Evolutionary conservation across 2,888 invertebrate genomes (phyloP), one percentile per base, ranked within the genome.

Genomic region (Drosophila melanosoma): DNA sequence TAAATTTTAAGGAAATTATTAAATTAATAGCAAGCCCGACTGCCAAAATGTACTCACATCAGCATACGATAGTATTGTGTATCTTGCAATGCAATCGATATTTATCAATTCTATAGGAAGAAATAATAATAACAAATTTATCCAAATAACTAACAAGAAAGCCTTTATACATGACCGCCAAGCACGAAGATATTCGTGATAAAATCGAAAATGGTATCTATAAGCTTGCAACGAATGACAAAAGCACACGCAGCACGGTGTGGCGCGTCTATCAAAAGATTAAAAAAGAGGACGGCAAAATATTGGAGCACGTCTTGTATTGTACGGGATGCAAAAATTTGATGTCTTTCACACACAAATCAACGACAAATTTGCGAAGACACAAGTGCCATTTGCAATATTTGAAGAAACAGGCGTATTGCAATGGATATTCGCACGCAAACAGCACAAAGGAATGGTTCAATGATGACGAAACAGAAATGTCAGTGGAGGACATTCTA

Each of bases 341-440:
- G 7, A 86, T 81, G 87, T 84, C 87, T 23, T 84, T 84, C 48
- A 72, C 77, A 2, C 87, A 88, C 52, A 84, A 88, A 35, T 75
- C 89, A 3, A 84, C 89, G 11, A 88, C 83, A 32, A 84, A 84
- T 51, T 51, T 84, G 23, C 69, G 83, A 1, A 81, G 89, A 3
- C 83, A 84, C 64, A 78, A 75, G 52, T 84, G 83, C 1, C 89
- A 84, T 67, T 42, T 81, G 26, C 83, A 81, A 52, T 88, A 83
- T 36, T 53, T 84, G 2, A 88, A 86, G 29, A 80, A 86, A 29
- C 60, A 80, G 42, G 48, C 57, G 1, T 68, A 59, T 49, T 65
- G 62, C 23, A 72, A 65, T 57, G 73, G 77, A 11, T 79, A 49
- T 61, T 59, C 68, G 17, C 67, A 71, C 32, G 63, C 52, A 6